A percentile compares a stretch with the other conserved stretches of the same genome.
phyloP scores from a whole-genome alignment of 2,888 invertebrate genomes.

The Celastrina argiolus region DNA sequence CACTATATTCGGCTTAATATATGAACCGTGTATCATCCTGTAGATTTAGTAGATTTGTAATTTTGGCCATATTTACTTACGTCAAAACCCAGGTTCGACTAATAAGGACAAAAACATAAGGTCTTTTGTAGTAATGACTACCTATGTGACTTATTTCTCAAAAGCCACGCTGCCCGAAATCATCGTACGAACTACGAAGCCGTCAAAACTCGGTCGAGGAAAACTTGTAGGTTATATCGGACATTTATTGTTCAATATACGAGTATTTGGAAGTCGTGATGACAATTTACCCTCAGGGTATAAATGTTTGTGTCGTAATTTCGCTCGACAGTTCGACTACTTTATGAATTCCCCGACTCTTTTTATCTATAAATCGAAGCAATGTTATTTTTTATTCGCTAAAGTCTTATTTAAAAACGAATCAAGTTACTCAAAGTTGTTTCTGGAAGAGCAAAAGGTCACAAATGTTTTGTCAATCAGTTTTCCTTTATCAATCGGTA shows the following conservation, averaged over 20 bases:
- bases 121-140: not conserved
- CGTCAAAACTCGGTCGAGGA: constrained; percentile 25
- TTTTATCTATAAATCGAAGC: not conserved
- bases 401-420: no score
- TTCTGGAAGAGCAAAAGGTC: no score
- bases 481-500: no score
- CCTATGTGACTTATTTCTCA: not conserved
- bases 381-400: not conserved
- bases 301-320: constrained; percentile 12
- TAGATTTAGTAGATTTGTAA: no score
- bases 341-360: not conserved
- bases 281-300: constrained; percentile 13
- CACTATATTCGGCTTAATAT: no score
- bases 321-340: not conserved
- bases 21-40: no score
- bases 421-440: no score
- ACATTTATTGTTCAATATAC: constrained; percentile 22
- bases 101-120: not conserved
- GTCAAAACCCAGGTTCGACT: no score
- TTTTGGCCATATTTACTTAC: no score
- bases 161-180: not conserved
- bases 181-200: not conserved
- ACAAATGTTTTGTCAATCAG: no score
- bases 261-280: constrained; percentile 20
- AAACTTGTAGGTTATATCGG: constrained; percentile 24